Percentiles rank a stretch among this genome's conserved stretches.
Evolutionary conservation across 2,888 invertebrate genomes (phyloP).

Genomic region (Campoplex nolae): DNA sequence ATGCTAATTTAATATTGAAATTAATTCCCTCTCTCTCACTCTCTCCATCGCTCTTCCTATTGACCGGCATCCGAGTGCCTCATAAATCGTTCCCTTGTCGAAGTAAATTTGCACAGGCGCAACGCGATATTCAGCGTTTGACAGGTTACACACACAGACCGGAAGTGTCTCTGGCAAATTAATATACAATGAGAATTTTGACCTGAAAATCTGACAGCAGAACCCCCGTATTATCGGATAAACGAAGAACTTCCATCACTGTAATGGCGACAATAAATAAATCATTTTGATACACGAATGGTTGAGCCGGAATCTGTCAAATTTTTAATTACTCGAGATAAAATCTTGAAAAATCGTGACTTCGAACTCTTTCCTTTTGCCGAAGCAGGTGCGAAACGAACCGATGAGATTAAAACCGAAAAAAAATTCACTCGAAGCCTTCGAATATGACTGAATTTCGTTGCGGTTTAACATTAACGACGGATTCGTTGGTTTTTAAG

Average conservation of each 20-base stretch:
- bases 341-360: not conserved
- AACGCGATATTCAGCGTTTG: not conserved
- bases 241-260: not conserved
- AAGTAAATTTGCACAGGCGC: constrained; percentile 1
- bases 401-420: too few species aligned
- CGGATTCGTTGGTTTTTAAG: too few species aligned
- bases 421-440: too few species aligned
- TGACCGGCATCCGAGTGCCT: not conserved
- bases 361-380: too few species aligned
- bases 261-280: not conserved
- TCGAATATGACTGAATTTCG: too few species aligned
- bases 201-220: not conserved
- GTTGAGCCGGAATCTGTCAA: not conserved
- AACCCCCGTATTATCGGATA: not conserved
- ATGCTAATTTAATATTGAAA: constrained; percentile 18
- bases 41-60: not conserved
- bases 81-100: constrained; percentile 18
- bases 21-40: not conserved
- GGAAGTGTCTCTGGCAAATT: constrained; percentile 2
- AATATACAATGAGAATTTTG: not conserved
- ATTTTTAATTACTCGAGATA: too few species aligned
- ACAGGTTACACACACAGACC: not conserved
- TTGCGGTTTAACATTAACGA: too few species aligned
- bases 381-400: too few species aligned
- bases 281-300: not conserved